A percentile compares a stretch with the other conserved stretches of the same genome.
phyloP scores from a whole-genome alignment of 2,113 vertebrate species.

The Phoenicopterus ruber region DNA sequence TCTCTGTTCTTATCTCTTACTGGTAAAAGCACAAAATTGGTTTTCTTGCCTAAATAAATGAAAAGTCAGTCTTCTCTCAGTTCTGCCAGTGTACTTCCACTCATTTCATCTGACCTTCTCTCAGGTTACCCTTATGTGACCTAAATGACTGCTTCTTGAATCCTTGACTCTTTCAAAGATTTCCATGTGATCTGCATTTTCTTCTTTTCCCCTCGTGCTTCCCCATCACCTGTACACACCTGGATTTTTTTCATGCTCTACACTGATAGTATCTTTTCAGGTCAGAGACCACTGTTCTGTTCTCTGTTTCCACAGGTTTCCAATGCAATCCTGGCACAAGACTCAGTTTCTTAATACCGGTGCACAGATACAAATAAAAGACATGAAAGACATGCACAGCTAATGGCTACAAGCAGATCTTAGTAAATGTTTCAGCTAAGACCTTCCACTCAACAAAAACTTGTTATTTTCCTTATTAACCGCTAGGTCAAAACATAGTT shows the following conservation, averaged over 20 bases:
- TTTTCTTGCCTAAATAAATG: neutral
- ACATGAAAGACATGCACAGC: neutral
- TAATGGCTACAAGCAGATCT: neutral
- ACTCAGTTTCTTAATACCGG: neutral
- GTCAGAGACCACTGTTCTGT: neutral
- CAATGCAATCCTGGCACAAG: neutral
- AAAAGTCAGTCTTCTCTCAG: neutral
- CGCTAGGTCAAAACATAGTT: neutral
- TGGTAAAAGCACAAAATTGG: neutral
- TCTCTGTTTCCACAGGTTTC: neutral
- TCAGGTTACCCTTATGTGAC: neutral
- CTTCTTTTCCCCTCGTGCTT: neutral
- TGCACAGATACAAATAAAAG: neutral
- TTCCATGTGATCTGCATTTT: neutral
- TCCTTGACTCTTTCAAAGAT: neutral
- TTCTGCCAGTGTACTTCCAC: neutral
- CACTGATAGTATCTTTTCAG: neutral
- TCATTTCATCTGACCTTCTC: neutral
- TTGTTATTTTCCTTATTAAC: conserved; percentile 9
- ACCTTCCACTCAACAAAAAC: neutral
- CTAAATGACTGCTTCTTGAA: neutral
- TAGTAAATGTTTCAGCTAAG: neutral
- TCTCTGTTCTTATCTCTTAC: neutral
- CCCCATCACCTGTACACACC: neutral
- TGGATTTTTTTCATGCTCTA: neutral